phyloP scores from a whole-genome alignment of 2,888 invertebrate species.

The Scaptomyza tumidula region DNA sequence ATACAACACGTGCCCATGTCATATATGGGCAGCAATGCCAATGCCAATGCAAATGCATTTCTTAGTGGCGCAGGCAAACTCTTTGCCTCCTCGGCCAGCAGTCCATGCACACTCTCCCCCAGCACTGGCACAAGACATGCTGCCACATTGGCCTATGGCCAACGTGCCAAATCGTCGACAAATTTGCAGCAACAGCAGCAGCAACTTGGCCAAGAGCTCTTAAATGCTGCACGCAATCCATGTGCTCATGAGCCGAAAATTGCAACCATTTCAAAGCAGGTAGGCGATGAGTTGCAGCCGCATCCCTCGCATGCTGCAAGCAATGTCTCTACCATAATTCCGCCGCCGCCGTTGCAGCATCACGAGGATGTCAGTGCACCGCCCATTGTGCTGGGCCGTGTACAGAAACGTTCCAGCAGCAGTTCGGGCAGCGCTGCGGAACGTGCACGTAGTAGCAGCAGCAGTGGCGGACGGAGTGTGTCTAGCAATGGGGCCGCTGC shows the following conservation, averaged over 20 bases:
- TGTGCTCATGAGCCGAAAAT: conserved; percentile 82
- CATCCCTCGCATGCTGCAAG: conserved; percentile 42
- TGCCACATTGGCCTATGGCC: conserved; percentile 68
- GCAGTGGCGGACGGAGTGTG: conserved; percentile 58
- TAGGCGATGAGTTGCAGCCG: conserved; percentile 74
- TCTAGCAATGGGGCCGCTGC: conserved; percentile 40
- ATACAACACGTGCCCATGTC: conserved; percentile 85
- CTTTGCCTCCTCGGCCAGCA: conserved; percentile 48
- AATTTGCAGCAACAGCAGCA: conserved; percentile 59
- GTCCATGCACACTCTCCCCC: conserved; percentile 67
- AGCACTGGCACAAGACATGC: conserved; percentile 55
- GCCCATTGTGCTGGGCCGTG: conserved; percentile 80
- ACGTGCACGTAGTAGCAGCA: conserved; percentile 58
- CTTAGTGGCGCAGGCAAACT: conserved; percentile 69
- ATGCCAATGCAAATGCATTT: conserved; percentile 72
- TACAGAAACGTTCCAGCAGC: conserved; percentile 69
- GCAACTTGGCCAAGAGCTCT: conserved; percentile 62
- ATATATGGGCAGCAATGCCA: conserved; percentile 84
- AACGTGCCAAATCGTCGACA: conserved; percentile 73
- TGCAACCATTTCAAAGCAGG: conserved; percentile 84
- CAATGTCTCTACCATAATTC: conserved; percentile 64
- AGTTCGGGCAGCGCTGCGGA: conserved; percentile 50
- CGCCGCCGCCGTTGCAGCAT: conserved; percentile 74
- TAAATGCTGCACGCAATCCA: conserved; percentile 48
- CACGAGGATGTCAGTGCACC: conserved; percentile 75